Evolutionary conservation across 2,797 vertebrate species (phyloP), one percentile per base, ranked within the genome.

Genomic region (Cossypha niveicapilla): DNA sequence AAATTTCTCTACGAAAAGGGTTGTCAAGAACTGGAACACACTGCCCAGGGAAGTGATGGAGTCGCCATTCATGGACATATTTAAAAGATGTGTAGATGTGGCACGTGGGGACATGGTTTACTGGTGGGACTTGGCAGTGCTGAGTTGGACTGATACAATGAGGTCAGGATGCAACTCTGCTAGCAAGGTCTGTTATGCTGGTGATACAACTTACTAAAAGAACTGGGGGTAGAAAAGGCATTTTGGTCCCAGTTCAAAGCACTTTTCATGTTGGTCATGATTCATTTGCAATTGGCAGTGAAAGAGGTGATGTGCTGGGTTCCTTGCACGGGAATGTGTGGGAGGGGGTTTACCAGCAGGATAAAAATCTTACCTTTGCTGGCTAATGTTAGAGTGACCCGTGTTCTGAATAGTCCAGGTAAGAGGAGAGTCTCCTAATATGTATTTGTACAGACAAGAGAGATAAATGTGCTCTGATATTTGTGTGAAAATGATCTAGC

Each of bases 261-360:
- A 8, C 8, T 42, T 3, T 11, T 50, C 11, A 0, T 1, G 0
- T 27, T 30, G 62, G 35, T 68, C 39, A 7, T 2, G 1, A 4
- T 50, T 68, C 3, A 8, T 39, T 51, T 1, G 0, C 24, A 15
- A 12, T 24, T 0, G 0, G 11, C 28, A 14, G 56, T 21, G 61
- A 27, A 56, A 35, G 57, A 28, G 22, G 7, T 35, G 27, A 1
- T 50, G 19, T 56, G 18, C 18, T 65, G 56, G 16, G 35, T 12
- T 81, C 39, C 23, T 42, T 0, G 0, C 13, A 0, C 27, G 41
- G 28, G 48, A 11, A 15, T 44, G 35, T 25, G 47, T 50, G 32
- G 48, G 6, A 70, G 21, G 35, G 47, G 11, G 1, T 18, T 87
- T 37, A 44, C 22, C 18, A 27, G n/a, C n/a, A 60, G 41, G 51